Percentiles rank a stretch among this genome's conserved stretches.
Conservation (phyloP, 1,140 invertebrate genomes). For the Globodera rostochiensis region DNA sequence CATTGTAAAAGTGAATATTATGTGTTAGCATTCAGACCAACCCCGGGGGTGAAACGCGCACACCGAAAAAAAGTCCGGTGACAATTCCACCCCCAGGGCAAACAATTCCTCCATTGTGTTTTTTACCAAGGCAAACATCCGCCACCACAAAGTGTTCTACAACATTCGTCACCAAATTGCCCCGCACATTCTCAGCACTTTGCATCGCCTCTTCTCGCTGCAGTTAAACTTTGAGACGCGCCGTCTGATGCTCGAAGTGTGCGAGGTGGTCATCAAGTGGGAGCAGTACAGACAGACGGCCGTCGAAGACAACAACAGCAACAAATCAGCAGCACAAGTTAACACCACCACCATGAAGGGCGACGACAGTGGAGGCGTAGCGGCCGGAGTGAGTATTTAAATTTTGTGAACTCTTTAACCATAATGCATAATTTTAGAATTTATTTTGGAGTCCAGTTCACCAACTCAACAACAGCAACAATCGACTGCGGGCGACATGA, state of each 20-base stretch:
- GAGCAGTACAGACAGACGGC: constrained; percentile 69
- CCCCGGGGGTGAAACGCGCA: too few species aligned
- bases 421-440: too few species aligned
- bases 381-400: too few species aligned
- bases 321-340: neutral
- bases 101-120: constrained; percentile 20
- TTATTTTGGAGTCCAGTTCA: too few species aligned
- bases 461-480: constrained; percentile 23
- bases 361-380: too few species aligned
- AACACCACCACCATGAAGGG: too few species aligned
- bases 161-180: constrained; percentile 80
- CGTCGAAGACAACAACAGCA: too few species aligned
- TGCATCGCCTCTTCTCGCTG: constrained; percentile 41
- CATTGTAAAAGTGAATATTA: neutral
- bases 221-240: constrained; percentile 73
- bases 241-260: constrained; percentile 84
- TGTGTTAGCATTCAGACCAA: neutral
- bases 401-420: too few species aligned
- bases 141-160: constrained; percentile 77
- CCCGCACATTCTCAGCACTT: constrained; percentile 61
- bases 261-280: constrained; percentile 97
- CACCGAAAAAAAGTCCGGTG: too few species aligned
- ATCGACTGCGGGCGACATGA: neutral
- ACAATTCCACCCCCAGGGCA: too few species aligned
- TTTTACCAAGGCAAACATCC: too few species aligned